These are phyloP conservation scores for Sisor rabdophorus DNA, from an alignment of 2,113 vertebrate species.

Conservation along the genomic window DNA sequence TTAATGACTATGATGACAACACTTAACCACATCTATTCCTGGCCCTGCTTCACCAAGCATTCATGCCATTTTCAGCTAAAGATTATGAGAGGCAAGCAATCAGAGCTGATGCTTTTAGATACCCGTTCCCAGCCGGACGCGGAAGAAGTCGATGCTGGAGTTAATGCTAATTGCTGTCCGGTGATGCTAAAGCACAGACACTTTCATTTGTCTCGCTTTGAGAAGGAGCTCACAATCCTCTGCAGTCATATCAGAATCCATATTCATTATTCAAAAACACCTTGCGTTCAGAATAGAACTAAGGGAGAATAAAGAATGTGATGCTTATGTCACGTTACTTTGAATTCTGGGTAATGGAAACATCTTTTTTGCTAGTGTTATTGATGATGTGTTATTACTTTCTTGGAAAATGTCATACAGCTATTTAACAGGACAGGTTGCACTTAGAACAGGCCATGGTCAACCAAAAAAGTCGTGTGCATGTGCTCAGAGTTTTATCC, in stretches of 20 bases:
- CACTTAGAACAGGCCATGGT: too few species aligned
- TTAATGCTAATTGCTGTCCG: constrained; percentile 19
- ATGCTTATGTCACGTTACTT: not conserved
- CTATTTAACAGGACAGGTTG: too few species aligned
- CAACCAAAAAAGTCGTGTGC: too few species aligned
- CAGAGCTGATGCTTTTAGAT: constrained; percentile 24
- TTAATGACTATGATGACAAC: constrained; percentile 50
- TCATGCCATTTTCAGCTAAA: constrained; percentile 39
- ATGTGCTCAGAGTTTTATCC: too few species aligned
- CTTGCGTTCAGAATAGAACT: not conserved
- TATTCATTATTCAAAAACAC: not conserved
- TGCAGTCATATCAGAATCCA: not conserved
- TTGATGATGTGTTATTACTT: too few species aligned
- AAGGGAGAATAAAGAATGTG: not conserved
- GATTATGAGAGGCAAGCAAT: constrained; percentile 44
- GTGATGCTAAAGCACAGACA: constrained; percentile 6
- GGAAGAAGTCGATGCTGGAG: not conserved
- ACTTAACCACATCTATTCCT: constrained; percentile 44
- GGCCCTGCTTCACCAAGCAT: constrained; percentile 21
- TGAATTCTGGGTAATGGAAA: not conserved
- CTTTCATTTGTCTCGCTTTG: not conserved
- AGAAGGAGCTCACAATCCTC: not conserved
- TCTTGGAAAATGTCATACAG: too few species aligned
- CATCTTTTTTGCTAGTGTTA: too few species aligned
- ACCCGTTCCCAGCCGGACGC: not conserved